Percentiles rank a stretch among this genome's conserved stretches.
phyloP scores from a whole-genome alignment of 1,140 invertebrate species.

The Condylostylus longicornis region DNA sequence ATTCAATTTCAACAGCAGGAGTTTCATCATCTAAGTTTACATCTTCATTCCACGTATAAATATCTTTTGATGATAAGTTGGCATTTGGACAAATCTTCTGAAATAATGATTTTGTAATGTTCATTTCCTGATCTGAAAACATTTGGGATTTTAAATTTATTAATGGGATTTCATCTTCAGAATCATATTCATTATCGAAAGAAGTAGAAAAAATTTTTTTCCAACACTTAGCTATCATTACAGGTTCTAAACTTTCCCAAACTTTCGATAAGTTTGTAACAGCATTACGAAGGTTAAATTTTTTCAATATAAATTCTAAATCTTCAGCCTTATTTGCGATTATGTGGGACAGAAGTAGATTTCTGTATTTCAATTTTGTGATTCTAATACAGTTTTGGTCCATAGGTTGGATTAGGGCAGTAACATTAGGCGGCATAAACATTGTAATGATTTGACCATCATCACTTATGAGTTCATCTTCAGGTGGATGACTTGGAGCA shows the following conservation, averaged over 20 bases:
- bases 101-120: too few relatives aligned
- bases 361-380: constrained; percentile 6
- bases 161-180: too few relatives aligned
- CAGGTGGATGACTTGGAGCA: constrained; percentile 15
- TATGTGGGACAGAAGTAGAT: not conserved
- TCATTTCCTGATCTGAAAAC: too few relatives aligned
- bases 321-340: not conserved
- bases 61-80: too few relatives aligned
- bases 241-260: constrained; percentile 4
- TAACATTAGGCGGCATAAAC: constrained; percentile 34
- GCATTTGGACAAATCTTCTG: too few relatives aligned
- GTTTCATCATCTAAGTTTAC: too few relatives aligned
- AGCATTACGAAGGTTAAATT: constrained; percentile 5
- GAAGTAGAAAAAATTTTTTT: constrained; percentile 3
- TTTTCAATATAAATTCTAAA: constrained; percentile 1
- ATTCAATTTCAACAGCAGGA: too few relatives aligned
- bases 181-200: too few relatives aligned
- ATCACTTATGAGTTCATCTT: constrained; percentile 9
- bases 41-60: too few relatives aligned
- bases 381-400: constrained; percentile 33
- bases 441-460: constrained; percentile 14
- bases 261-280: not conserved
- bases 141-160: too few relatives aligned
- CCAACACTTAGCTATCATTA: constrained; percentile 2
- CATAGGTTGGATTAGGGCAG: constrained; percentile 34